A percentile compares a stretch with the other conserved stretches of the same genome.
Conservation (phyloP, 2,888 invertebrate species). For the Perdita meconis region DNA sequence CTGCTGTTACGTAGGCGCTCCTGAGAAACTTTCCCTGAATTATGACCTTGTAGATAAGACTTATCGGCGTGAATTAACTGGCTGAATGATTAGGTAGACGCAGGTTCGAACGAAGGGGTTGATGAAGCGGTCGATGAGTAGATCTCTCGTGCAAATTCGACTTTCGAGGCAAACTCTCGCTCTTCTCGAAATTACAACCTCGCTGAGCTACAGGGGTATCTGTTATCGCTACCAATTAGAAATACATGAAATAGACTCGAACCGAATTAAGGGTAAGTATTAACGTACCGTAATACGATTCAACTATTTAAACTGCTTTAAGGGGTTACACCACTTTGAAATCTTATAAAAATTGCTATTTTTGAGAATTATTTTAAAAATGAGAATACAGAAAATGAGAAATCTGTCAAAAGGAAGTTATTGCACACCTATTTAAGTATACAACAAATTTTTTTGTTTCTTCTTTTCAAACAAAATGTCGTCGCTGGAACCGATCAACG, state of each 20-base stretch:
- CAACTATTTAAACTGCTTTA: conserved; percentile 22
- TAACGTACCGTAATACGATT: conserved; percentile 7
- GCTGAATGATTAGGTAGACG: conserved; percentile 39
- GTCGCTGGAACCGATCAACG: no score
- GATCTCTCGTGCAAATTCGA: conserved; percentile 24
- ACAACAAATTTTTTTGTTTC: no score
- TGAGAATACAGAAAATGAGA: no score
- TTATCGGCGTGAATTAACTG: conserved; percentile 45
- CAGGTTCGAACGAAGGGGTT: conserved; percentile 3
- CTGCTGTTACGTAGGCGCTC: neutral
- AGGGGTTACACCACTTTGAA: no score
- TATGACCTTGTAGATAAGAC: conserved; percentile 25
- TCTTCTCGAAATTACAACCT: conserved; percentile 24
- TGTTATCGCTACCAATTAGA: conserved; percentile 48
- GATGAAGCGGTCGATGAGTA: conserved; percentile 28
- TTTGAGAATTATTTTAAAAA: no score
- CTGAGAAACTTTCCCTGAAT: conserved; percentile 17
- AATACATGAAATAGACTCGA: conserved; percentile 17
- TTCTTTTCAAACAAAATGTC: no score
- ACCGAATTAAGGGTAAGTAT: conserved; percentile 31
- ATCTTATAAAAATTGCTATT: no score
- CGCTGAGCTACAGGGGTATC: conserved; percentile 11
- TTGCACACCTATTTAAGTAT: no score
- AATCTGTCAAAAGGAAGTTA: no score
- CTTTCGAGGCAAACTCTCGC: neutral